Evolutionary conservation across 1,140 invertebrate species (phyloP).

Genomic region (Sycophila sp.): DNA sequence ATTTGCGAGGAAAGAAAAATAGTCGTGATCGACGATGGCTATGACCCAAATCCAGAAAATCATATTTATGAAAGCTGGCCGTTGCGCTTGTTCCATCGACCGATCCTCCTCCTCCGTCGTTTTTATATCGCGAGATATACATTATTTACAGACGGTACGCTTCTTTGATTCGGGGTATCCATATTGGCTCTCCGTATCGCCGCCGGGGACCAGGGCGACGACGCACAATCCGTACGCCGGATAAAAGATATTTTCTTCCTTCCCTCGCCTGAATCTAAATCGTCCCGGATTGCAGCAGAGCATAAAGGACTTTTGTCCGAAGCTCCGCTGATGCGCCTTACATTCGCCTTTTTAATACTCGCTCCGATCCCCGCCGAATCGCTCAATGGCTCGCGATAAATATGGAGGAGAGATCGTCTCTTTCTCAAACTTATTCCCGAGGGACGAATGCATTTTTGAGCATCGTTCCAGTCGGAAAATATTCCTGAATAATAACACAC

Average conservation of each 20-base stretch:
- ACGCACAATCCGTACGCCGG: constrained; percentile 33
- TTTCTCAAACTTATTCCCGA: neutral
- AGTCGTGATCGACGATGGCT: neutral
- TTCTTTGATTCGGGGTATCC: constrained; percentile 36
- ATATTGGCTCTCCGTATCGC: no score
- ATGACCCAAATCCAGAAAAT: neutral
- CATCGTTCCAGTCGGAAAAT: neutral
- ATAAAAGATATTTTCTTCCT: constrained; percentile 1
- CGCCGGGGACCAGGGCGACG: no score
- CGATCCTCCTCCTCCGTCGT: no score
- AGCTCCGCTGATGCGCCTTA: neutral
- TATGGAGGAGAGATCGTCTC: neutral
- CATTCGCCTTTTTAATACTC: neutral
- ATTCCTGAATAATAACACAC: no score
- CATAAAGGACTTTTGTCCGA: neutral
- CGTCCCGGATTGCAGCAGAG: neutral
- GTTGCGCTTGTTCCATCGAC: no score
- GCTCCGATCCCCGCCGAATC: neutral
- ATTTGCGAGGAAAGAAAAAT: no score
- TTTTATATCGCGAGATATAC: neutral
- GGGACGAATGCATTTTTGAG: no score
- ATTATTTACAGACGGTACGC: constrained; percentile 43
- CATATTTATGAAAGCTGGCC: neutral
- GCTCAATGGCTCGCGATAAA: neutral
- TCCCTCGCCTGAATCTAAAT: constrained; percentile 1